Evolutionary conservation across 37 sponge, comb jelly and placozoan species (phyloP), one percentile per base, ranked within the genome.

Genomic region (Halichondria panicea): DNA sequence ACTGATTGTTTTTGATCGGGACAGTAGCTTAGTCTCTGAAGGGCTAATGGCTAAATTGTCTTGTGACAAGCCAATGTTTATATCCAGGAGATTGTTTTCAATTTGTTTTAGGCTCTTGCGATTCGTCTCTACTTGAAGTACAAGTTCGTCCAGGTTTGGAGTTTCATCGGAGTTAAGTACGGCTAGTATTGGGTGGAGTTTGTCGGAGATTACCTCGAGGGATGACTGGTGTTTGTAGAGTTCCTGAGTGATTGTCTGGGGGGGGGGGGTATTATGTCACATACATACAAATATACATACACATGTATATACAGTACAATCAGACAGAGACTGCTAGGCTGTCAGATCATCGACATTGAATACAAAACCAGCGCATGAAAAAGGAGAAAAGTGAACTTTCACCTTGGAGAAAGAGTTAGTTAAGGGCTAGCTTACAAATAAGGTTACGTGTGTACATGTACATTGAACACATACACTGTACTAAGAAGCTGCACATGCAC

Each of bases 141-240:
- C 32, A 46, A 79, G 80, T 22, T 79, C 80, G 28, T 48, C 12
- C 3, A 79, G 61, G 1, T 70, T 27, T 0, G 24, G 28, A 48
- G 59, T 22, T 4, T 30, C 61, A 25, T 68, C 80, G 1, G 80
- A 62, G 4, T 32, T 57, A 3, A 79, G 70, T 4, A 79, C 43
- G 2, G 69, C 40, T 2, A 60, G 54, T 43, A 79, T 56, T 57
- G 68, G 60, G 27, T 79, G 54, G 2, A 79, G 45, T 11, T 70
- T 39, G 4, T 79, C 57, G 9, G 80, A 56, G 58, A 66, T 25
- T 3, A 57, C 21, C 43, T 36, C 7, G 11, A 69, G 50, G 11
- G n/a, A n/a, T 4, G 59, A 34, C n/a, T 57, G 27, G 31, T 40
- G 42, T 30, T 58, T 58, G 25, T 70, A 30, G 11, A 69, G 46